A percentile compares a stretch with the other conserved stretches of the same genome.
phyloP scores from a whole-genome alignment of 2,113 vertebrate genomes.

The Cebus imitator region DNA sequence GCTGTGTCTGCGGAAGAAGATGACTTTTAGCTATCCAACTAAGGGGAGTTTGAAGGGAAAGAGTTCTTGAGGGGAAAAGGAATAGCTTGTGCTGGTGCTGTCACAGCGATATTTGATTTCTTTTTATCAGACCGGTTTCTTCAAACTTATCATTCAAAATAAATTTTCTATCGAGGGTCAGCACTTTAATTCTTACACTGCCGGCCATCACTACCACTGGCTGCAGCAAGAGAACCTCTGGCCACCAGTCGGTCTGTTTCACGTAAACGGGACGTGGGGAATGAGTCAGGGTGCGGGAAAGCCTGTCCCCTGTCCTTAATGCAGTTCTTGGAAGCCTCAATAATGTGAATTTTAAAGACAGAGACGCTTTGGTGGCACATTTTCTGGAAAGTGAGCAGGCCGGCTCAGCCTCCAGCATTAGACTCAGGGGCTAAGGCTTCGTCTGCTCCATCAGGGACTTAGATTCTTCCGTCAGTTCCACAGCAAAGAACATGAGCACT shows the following conservation, averaged over 20 bases:
- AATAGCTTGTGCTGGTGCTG: rapidly evolving
- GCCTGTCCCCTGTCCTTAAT: neutral
- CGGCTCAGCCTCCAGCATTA: conserved; percentile 50
- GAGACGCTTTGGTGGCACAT: conserved; percentile 77
- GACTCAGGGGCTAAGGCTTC: conserved; percentile 55
- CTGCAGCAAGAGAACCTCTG: too few species aligned
- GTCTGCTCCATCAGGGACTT: too few species aligned
- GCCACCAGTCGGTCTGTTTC: rapidly evolving
- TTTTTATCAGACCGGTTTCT: neutral
- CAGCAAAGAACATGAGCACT: conserved; percentile 76
- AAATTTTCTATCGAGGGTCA: rapidly evolving
- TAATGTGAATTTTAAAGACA: neutral
- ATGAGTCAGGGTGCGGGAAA: neutral
- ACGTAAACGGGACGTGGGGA: rapidly evolving
- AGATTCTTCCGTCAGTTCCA: conserved; percentile 85
- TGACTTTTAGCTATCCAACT: neutral
- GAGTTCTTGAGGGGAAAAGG: neutral
- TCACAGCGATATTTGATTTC: neutral
- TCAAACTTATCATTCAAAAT: neutral
- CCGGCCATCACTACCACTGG: rapidly evolving
- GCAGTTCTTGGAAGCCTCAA: neutral
- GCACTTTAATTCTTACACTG: too few species aligned
- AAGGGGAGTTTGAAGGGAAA: neutral
- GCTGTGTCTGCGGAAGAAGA: rapidly evolving
- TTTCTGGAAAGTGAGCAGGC: conserved; percentile 82